Conservation (phyloP, 92 coral and sea anemone species). For the Porites rus region DNA sequence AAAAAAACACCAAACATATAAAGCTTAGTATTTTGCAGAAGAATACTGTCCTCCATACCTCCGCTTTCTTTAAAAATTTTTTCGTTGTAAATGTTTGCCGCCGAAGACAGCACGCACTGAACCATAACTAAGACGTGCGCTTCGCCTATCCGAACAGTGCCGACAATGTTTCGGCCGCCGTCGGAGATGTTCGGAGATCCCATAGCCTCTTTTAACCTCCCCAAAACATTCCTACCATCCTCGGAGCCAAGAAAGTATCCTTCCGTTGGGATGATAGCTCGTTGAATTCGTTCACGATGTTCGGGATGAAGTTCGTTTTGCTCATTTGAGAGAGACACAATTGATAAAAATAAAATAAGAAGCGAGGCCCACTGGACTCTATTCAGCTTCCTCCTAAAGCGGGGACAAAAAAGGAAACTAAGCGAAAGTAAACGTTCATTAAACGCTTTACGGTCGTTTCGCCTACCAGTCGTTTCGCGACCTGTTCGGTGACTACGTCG, state of each 20-base stretch:
- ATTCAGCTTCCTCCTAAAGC: conserved; percentile 57
- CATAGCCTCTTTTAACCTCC: conserved; percentile 30
- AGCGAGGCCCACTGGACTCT: conserved; percentile 79
- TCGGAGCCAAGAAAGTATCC: background rate
- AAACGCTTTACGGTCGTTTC: background rate
- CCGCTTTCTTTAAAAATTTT: conserved; percentile 79
- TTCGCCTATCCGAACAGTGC: conserved; percentile 55
- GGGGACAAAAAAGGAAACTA: no score
- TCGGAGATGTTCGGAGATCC: conserved; percentile 30
- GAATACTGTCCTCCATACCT: conserved; percentile 81
- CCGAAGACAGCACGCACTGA: conserved; percentile 73
- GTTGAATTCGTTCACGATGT: conserved; percentile 59
- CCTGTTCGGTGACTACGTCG: no score
- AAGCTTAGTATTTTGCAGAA: conserved; percentile 72
- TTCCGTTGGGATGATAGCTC: conserved; percentile 23
- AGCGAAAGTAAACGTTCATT: background rate
- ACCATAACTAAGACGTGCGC: conserved; percentile 68
- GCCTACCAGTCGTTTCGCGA: background rate
- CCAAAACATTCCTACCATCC: conserved; percentile 1
- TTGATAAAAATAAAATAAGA: conserved; percentile 71
- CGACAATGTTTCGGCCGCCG: conserved; percentile 2
- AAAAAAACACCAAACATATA: conserved; percentile 77
- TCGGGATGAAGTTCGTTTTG: conserved; percentile 40
- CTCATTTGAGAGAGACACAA: conserved; percentile 69
- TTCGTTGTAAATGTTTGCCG: conserved; percentile 83